Evolutionary conservation across 2,888 invertebrate genomes (phyloP).

Genomic region (Eilema griseolum): DNA sequence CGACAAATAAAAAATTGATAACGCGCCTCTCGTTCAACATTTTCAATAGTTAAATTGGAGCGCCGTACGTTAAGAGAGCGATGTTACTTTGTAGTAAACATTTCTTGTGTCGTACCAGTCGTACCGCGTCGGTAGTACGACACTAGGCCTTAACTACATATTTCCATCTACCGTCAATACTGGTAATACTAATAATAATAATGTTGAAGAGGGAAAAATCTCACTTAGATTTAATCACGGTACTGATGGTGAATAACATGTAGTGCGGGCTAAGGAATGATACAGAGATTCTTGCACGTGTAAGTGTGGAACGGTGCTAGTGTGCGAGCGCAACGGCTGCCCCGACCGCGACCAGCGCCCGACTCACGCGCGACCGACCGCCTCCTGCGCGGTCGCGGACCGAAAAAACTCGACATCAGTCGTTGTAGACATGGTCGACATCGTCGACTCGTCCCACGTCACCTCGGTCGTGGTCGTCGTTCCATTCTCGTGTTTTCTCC

Average conservation of each 20-base stretch:
- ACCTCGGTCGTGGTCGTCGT: constrained; percentile 82
- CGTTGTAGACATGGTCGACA: constrained; percentile 84
- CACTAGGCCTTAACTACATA: constrained; percentile 38
- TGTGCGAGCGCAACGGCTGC: constrained; percentile 84
- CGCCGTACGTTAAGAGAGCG: constrained; percentile 69
- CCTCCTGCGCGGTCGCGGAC: constrained; percentile 86
- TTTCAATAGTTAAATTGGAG: constrained; percentile 55
- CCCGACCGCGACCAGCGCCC: constrained; percentile 80
- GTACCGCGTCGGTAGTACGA: constrained; percentile 51
- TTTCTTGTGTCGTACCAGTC: constrained; percentile 55
- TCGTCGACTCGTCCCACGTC: constrained; percentile 84
- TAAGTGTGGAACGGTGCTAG: constrained; percentile 84
- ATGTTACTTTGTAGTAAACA: constrained; percentile 61
- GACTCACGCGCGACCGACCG: constrained; percentile 84
- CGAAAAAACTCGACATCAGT: constrained; percentile 86
- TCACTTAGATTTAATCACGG: background rate
- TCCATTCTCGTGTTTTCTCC: constrained; percentile 82
- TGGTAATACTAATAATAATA: background rate
- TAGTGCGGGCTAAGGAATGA: constrained; percentile 59
- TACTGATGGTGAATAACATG: constrained; percentile 9
- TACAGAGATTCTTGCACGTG: constrained; percentile 76
- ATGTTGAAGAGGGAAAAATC: background rate
- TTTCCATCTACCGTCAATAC: constrained; percentile 20
- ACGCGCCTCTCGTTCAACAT: constrained; percentile 53
- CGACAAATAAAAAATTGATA: constrained; percentile 47